phyloP scores from a whole-genome alignment of 2,113 vertebrate species.

The Hippocampus comes region DNA sequence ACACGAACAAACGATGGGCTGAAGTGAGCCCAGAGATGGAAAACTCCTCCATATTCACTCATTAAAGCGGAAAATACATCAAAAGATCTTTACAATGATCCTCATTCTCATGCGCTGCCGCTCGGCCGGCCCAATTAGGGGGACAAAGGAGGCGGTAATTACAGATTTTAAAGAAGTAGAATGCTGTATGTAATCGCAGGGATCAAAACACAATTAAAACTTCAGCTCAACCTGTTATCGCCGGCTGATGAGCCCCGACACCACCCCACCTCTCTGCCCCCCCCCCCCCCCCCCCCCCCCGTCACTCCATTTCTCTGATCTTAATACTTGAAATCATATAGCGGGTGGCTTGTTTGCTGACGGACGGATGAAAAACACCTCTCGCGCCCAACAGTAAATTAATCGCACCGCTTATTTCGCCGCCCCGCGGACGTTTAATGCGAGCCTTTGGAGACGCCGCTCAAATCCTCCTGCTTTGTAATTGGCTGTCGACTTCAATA shows the following conservation, averaged over 20 bases:
- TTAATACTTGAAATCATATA: conserved; percentile 71
- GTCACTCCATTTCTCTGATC: conserved; percentile 30
- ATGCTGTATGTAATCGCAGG: conserved; percentile 65
- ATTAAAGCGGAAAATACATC: conserved; percentile 44
- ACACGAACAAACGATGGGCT: conserved; percentile 76
- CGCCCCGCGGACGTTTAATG: conserved; percentile 70
- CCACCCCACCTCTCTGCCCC: neutral
- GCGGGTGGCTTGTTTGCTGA: conserved; percentile 60
- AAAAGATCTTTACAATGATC: conserved; percentile 34
- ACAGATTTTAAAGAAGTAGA: conserved; percentile 67
- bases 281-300: neutral
- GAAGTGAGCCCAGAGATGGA: conserved; percentile 31
- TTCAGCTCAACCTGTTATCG: conserved; percentile 65
- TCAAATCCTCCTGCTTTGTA: conserved; percentile 77
- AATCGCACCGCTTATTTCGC: conserved; percentile 76
- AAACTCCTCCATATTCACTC: conserved; percentile 43
- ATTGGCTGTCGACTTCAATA: conserved; percentile 81
- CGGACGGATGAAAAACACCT: conserved; percentile 66
- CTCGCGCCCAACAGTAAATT: conserved; percentile 74
- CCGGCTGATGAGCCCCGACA: conserved; percentile 43
- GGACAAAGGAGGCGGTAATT: conserved; percentile 69
- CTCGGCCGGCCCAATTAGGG: conserved; percentile 60
- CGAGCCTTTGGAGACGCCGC: conserved; percentile 73
- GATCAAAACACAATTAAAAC: conserved; percentile 77
- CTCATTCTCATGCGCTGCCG: conserved; percentile 61